Base-by-base conservation (phyloP, 2,888 invertebrate species). In the Acleris sparsana region DNA sequence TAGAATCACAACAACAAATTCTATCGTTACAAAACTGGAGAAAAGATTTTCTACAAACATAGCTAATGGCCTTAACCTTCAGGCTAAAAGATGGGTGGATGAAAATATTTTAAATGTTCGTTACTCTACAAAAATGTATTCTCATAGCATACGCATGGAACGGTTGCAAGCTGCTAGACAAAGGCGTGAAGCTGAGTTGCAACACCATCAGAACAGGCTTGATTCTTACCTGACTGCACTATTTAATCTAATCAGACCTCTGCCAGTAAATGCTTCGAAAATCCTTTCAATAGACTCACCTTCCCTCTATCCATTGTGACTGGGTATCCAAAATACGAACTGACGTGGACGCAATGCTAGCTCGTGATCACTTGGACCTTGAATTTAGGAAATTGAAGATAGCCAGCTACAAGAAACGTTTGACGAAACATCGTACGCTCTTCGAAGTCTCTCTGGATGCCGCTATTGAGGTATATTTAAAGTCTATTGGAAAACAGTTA, bases 21-120 rank as follows among this genome's bases (percentile, higher is more conserved):
- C 2, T 76, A 46, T 78, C 86, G 16, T 72, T 91, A 25, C 67
- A 68, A 61, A 88, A 88, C 67, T 89, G 87, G 87, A 82, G 77
- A 65, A 87, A 88, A 68, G 87, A 86, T 25, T 90, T 89, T 61
- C 76, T 92, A 5, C 87, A 89, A 76, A 79, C 85, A n/a, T 86
- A 2, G 80, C 86, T 2, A 83, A 85, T 43, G 82, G 86, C 71
- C 69, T 91, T 18, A 73, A 67, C 55, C 73, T 76, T 49, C 86
- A 88, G 70, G 82, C 84, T 52, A 76, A 78, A 3, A 68, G 77
- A 43, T 92, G 91, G 89, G 75, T 89, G 4, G 80, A 86, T 67
- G 84, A 87, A 62, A 83, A 80, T 62, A 72, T 79, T 6, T 71
- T 89, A 62, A 80, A 83, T 43, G 81, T 84, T 79, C 84, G 92